phyloP scores from a whole-genome alignment of 2,888 invertebrate species.

The Saturnia pavonia region DNA sequence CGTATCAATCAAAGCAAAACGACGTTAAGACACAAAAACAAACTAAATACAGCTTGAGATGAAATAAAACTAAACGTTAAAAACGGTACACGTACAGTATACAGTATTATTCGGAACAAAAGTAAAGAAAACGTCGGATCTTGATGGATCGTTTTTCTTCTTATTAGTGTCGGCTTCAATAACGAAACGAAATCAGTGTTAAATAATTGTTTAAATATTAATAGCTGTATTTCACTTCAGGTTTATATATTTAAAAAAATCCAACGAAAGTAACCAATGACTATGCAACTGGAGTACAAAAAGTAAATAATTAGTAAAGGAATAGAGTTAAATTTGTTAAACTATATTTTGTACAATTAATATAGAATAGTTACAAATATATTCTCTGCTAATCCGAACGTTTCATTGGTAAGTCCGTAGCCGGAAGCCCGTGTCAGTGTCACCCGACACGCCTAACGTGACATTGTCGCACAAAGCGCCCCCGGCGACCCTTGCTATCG shows the following conservation, averaged over 20 bases:
- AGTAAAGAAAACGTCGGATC: constrained; percentile 42
- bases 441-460: constrained; percentile 9
- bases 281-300: too few relatives aligned
- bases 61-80: constrained; percentile 31
- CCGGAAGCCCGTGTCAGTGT: constrained; percentile 10
- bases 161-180: constrained; percentile 44
- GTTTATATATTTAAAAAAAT: too few relatives aligned
- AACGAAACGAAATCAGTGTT: not conserved
- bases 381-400: constrained; percentile 25
- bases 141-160: constrained; percentile 55
- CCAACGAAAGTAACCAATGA: too few relatives aligned
- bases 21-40: constrained; percentile 22
- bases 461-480: constrained; percentile 1
- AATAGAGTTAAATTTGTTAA: not conserved
- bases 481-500: not conserved
- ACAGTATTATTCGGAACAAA: constrained; percentile 40
- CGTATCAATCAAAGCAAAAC: constrained; percentile 34
- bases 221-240: too few relatives aligned
- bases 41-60: constrained; percentile 33
- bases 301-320: too few relatives aligned
- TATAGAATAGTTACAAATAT: constrained; percentile 16
- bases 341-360: not conserved
- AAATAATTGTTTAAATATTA: not conserved
- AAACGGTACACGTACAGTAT: constrained; percentile 45
- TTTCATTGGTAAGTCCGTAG: constrained; percentile 7